phyloP scores from a whole-genome alignment of 2,113 vertebrate species.

The Thunnus maccoyii region DNA sequence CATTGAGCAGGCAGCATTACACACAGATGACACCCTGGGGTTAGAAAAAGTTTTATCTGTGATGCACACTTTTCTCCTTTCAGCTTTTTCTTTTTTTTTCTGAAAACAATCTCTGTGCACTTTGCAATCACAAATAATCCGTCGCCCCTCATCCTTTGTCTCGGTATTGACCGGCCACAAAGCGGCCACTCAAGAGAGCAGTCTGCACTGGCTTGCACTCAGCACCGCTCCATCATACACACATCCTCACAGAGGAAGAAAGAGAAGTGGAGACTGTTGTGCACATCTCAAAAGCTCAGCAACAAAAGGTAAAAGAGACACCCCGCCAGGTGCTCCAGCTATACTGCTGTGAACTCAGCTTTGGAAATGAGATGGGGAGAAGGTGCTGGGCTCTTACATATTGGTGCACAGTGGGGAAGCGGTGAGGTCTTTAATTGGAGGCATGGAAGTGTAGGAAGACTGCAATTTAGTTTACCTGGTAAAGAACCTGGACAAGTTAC shows the following conservation, averaged over 20 bases:
- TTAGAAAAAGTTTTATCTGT: conserved; percentile 47
- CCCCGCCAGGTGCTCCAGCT: conserved; percentile 34
- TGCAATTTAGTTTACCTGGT: conserved; percentile 49
- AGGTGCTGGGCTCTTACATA: conserved; percentile 20
- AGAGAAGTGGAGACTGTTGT: conserved; percentile 10
- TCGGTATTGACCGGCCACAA: conserved; percentile 66
- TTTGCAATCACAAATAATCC: conserved; percentile 63
- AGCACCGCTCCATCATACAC: conserved; percentile 27
- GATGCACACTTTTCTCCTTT: conserved; percentile 39
- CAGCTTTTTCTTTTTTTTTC: conserved; percentile 20
- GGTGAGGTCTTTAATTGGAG: conserved; percentile 59
- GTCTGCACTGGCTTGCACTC: background rate
- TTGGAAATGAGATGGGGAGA: conserved; percentile 40
- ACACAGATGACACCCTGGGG: conserved; percentile 40
- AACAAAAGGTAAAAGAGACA: conserved; percentile 56
- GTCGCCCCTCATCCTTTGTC: conserved; percentile 57
- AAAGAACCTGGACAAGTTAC: conserved; percentile 23
- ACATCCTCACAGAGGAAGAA: conserved; percentile 34
- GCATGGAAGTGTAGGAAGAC: conserved; percentile 20
- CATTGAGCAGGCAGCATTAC: conserved; percentile 41
- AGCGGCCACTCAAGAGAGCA: conserved; percentile 59
- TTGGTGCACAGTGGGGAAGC: conserved; percentile 47
- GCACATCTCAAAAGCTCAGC: conserved; percentile 31
- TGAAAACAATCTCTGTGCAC: conserved; percentile 58
- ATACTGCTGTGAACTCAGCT: conserved; percentile 37